These are phyloP conservation scores for Chaetophractus vellerosus DNA, from an alignment of 2,797 vertebrate genomes.

Conservation along the genomic window DNA sequence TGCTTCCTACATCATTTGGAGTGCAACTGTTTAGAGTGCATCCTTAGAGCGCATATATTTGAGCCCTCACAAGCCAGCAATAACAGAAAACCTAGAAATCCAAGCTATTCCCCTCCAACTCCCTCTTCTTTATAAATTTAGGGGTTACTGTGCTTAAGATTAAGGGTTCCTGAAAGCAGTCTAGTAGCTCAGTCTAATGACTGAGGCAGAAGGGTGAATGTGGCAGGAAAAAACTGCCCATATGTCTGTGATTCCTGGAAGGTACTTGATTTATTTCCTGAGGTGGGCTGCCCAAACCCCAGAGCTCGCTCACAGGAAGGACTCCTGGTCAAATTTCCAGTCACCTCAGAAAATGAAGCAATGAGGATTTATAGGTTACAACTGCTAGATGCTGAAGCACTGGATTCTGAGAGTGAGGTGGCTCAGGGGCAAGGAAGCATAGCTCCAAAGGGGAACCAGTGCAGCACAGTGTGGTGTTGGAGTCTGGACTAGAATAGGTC, in stretches of 20 bases:
- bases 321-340: constrained; percentile 11
- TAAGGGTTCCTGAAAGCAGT: not conserved
- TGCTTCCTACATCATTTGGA: not conserved
- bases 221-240: not conserved
- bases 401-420: not conserved
- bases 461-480: not conserved
- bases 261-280: constrained; percentile 5
- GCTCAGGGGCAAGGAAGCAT: not conserved
- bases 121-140: not conserved
- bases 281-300: not conserved
- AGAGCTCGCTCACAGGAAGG: constrained; percentile 36
- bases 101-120: not conserved
- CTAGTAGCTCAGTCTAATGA: not conserved
- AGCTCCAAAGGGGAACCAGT: not conserved
- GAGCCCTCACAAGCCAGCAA: not conserved
- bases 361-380: not conserved
- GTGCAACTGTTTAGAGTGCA: not conserved
- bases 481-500: not conserved
- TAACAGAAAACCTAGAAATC: not conserved
- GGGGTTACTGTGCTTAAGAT: not conserved
- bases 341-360: not conserved
- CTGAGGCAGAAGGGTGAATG: not conserved
- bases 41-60: not conserved
- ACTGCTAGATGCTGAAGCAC: not conserved
- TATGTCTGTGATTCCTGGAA: not conserved